Evolutionary conservation across 2,113 vertebrate species (phyloP), one percentile per base, ranked within the genome.

Genomic region (Cettia cetti): DNA sequence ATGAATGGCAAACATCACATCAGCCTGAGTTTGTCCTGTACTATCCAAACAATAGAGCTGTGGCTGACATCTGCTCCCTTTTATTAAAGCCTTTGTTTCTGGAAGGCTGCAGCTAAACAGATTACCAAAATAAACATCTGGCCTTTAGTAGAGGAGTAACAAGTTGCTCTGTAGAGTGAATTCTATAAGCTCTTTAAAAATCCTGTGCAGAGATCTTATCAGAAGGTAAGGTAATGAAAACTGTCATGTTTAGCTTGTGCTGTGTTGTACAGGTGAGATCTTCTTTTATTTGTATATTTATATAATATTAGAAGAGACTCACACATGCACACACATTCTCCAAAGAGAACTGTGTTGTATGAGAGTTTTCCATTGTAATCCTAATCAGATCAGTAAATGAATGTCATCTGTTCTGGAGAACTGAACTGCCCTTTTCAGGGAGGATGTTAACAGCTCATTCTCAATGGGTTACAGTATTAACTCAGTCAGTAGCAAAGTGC

Each of bases 341-440:
- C 39, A 30, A 64, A 83, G 83, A 94, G 39, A 64, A 42, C 78
- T 49, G 56, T 92, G 84, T 92, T 95, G 79, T 10, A 8, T 86
- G 64, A 82, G 94, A 90, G 66, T 64, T 95, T 95, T 94, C 82
- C 28, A 52, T 82, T 93, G 85, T 94, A 91, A 96, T 92, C 92
- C 89, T 95, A 80, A 97, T 96, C 91, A 91, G 80, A 89, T 94
- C 88, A 90, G 84, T 53, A 52, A 69, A 74, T 77, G 63, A 88
- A 35, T 94, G 82, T 94, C 75, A 83, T 81, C 93, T 94, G 52
- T 40, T 63, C 66, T 53, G 35, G 63, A 89, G 79, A 80, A 61
- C 82, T 39, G 31, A 81, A 56, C 63, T 95, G 79, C 82, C 80
- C 82, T 82, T 93, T 96, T 31, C 60, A 54, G 77, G 61, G 79